Base-by-base conservation (phyloP, 1,140 invertebrate genomes). In the Sycobia sp. region DNA sequence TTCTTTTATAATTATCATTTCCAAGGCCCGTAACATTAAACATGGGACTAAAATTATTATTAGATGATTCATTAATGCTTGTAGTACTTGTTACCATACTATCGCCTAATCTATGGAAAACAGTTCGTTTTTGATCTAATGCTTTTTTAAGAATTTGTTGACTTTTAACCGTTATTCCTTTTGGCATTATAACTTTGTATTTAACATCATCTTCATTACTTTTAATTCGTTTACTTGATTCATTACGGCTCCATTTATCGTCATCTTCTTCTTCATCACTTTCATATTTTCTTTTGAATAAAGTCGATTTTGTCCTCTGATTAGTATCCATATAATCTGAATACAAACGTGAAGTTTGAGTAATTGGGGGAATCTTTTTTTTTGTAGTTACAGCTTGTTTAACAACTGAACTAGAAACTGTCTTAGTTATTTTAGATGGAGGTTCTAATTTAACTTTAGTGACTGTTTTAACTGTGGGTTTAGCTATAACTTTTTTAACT, bases 161-260 rank as follows among this genome's bases (percentile, higher is more conserved):
- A 68, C 76, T 80, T 71, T 76, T 73, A 9, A 70, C 50, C 0
- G 75, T 80, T 22, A 76, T 76, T 32, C 73, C 75, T 62, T 78
- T 78, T 0, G 82, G 79, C 76, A 83, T 76, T 36, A 77, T 77
- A 3, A 84, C 71, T 59, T 80, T 82, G 59, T 84, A 84, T 11
- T 72, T 75, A 4, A 81, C 75, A 55, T 72, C 74, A 25, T 82
- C 74, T 38, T 81, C 77, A 13, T 50, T 68, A 66, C 59, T 74
- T 76, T 39, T 79, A 55, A 27, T 65, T 34, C 56, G 72, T 59
- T 70, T 82, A 60, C 22, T 72, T 56, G 22, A 70, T 62, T 70
- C 71, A 71, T 36, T 62, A 32, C 29, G 41, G 66, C 49, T 36
- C 43, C 43, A 67, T 62, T 67, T 41, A 57, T 71, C 69, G 70